Evolutionary conservation across 2,888 invertebrate genomes (phyloP).

Genomic region (Drosophila mettleri): DNA sequence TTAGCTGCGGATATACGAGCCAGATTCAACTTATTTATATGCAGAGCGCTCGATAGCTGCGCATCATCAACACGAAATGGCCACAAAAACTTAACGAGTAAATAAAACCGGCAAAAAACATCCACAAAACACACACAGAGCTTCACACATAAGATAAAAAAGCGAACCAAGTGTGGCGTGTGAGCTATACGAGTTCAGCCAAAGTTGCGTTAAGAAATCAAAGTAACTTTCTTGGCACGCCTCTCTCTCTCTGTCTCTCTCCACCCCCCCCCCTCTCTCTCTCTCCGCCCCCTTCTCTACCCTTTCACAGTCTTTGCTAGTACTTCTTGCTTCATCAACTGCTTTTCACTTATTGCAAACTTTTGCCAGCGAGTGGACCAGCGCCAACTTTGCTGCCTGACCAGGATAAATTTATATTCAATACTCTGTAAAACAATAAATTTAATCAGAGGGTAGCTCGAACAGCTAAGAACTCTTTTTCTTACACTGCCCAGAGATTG

Average conservation of each 20-base stretch:
- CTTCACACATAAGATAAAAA: slow-evolving; percentile 11
- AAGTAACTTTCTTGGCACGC: slow-evolving; percentile 65
- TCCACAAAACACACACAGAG: neutral
- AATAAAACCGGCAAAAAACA: slow-evolving; percentile 36
- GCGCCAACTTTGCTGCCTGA: slow-evolving; percentile 45
- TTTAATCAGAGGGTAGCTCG: slow-evolving; percentile 5
- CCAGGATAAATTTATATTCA: slow-evolving; percentile 48
- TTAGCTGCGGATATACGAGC: slow-evolving; percentile 2
- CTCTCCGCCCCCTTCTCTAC: neutral
- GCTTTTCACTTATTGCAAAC: slow-evolving; percentile 74
- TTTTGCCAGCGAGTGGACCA: slow-evolving; percentile 42
- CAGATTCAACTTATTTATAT: slow-evolving; percentile 46
- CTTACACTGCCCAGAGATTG: neutral
- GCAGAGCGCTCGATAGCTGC: slow-evolving; percentile 33
- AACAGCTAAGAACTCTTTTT: neutral
- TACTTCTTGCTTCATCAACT: slow-evolving; percentile 65
- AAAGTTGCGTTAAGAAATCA: slow-evolving; percentile 75
- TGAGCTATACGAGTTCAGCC: slow-evolving; percentile 65
- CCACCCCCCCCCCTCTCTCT: neutral
- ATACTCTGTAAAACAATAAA: slow-evolving; percentile 40
- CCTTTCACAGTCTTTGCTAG: slow-evolving; percentile 1
- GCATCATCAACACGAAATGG: slow-evolving; percentile 34
- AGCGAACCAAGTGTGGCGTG: slow-evolving; percentile 46
- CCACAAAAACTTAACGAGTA: slow-evolving; percentile 54
- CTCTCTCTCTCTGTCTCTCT: slow-evolving; percentile 1